Base-by-base conservation (phyloP, 2,113 vertebrate species). In the Actenoides lindsayi region DNA sequence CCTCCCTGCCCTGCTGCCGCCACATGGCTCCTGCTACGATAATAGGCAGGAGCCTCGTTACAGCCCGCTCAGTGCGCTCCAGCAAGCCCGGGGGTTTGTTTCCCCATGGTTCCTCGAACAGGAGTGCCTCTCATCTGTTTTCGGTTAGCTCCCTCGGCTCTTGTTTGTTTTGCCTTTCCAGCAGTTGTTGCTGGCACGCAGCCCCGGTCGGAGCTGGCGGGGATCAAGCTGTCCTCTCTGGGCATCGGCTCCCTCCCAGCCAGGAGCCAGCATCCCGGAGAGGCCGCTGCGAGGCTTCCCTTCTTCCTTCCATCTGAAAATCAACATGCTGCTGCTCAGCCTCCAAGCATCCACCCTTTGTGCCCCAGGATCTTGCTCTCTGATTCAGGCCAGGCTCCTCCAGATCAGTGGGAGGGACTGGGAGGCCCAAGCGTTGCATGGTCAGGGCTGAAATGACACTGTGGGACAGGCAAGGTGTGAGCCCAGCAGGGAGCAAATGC, bases 121-220 rank as follows among this genome's bases (percentile, higher is more conserved):
- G 87, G 83, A 95, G 84, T 19, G 12, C 30, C 65, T 94, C 68
- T 96, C 84, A 41, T 87, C 96, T 93, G 84, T 44, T 91, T 81
- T 59, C 18, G 3, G n/a, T 51, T 59, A 63, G 54, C 70, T 91
- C 87, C 87, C 75, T 90, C 2, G 0, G n/a, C 87, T 83, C 70
- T 62, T 54, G 33, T 73, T 91, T 71, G 70, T 67, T 96, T 94
- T 93, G 62, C 78, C 53, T 95, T 94, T 86, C 23, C 13, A 82
- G 78, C 4, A 13, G 81, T 73, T 48, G 84, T 54, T 91, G 60
- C 81, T 76, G 75, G 75, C 4, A 6, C 7, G 5, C 56, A 54
- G 77, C 67, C 21, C 80, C 0, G 0, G 35, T 13, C 41, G 71
- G 50, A 86, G 50, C 42, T 90, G 88, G 51, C 4, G 9, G 41